phyloP scores from a whole-genome alignment of 2,888 invertebrate genomes.

The Yponomeuta evonymella region DNA sequence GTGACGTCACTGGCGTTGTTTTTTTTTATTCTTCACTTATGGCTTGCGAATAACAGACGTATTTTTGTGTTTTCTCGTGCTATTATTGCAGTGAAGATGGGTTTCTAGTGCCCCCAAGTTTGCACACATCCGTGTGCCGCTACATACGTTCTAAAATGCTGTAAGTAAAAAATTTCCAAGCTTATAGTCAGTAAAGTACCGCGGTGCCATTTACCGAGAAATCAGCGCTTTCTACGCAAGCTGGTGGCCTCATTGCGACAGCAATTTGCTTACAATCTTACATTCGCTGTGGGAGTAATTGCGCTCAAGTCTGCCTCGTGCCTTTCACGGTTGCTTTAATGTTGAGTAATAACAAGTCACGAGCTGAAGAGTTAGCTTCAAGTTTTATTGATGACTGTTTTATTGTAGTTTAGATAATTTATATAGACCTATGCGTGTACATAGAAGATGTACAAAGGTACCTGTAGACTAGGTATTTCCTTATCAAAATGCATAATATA shows the following conservation, averaged over 20 bases:
- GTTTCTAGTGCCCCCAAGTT: slow-evolving; percentile 81
- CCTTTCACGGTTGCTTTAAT: slow-evolving; percentile 9
- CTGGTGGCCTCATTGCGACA: slow-evolving; percentile 18
- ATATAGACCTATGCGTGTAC: no score
- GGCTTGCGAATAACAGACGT: slow-evolving; percentile 57
- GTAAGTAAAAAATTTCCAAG: slow-evolving; percentile 71
- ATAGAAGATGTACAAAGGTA: no score
- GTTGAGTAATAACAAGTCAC: slow-evolving; percentile 6
- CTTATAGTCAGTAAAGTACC: not conserved
- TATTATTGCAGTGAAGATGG: slow-evolving; percentile 80
- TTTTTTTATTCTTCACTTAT: slow-evolving; percentile 64
- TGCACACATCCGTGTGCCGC: slow-evolving; percentile 86
- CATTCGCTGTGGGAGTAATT: slow-evolving; percentile 18
- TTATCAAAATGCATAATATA: no score
- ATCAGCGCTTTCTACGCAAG: slow-evolving; percentile 18
- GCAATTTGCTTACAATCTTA: slow-evolving; percentile 19
- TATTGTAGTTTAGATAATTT: no score
- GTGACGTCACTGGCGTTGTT: slow-evolving; percentile 12
- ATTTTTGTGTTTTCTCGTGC: slow-evolving; percentile 65
- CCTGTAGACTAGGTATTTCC: no score
- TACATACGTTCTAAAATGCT: slow-evolving; percentile 78
- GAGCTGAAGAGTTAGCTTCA: not conserved
- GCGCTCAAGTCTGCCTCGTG: not conserved
- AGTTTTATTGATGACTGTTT: not conserved
- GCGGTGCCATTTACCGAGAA: slow-evolving; percentile 22